A percentile compares a stretch with the other conserved stretches of the same genome.
Evolutionary conservation across 2,797 vertebrate species (phyloP).

Genomic region (Gobio occitaniae): DNA sequence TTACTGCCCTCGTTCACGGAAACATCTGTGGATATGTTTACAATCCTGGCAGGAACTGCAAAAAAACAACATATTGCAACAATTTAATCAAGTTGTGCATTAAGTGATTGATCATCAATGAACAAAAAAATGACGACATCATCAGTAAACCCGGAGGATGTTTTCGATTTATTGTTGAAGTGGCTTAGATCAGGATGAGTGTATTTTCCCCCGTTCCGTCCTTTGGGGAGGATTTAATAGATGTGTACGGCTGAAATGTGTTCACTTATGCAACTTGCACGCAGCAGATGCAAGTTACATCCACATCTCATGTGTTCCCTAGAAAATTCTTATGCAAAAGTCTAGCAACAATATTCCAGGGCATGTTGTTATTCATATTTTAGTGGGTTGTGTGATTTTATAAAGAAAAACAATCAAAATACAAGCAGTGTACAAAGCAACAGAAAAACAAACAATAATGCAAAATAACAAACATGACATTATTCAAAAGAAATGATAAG

Average conservation of each 20-base stretch:
- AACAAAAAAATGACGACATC: background rate
- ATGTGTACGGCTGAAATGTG: conserved; percentile 25
- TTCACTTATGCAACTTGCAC: conserved; percentile 35
- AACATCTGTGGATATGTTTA: conserved; percentile 92
- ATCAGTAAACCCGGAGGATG: background rate
- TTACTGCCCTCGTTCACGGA: conserved; percentile 95
- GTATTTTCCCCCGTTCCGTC: conserved; percentile 20
- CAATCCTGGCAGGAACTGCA: conserved; percentile 93
- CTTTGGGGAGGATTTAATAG: background rate
- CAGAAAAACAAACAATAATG: background rate
- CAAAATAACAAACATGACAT: background rate
- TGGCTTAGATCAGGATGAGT: conserved; percentile 16
- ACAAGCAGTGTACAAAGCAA: background rate
- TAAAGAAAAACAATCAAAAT: conserved; percentile 1
- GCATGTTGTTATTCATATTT: conserved; percentile 19
- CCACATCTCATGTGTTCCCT: conserved; percentile 39
- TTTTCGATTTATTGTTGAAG: background rate
- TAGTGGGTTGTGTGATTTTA: background rate
- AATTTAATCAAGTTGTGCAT: conserved; percentile 55
- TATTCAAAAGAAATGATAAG: too few species aligned
- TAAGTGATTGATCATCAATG: background rate
- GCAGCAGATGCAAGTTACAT: conserved; percentile 45
- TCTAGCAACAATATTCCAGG: conserved; percentile 8
- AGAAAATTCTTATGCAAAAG: conserved; percentile 28
- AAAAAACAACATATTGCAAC: conserved; percentile 19